phyloP scores from a whole-genome alignment of 2,797 vertebrate species.

The Falco naumanni region DNA sequence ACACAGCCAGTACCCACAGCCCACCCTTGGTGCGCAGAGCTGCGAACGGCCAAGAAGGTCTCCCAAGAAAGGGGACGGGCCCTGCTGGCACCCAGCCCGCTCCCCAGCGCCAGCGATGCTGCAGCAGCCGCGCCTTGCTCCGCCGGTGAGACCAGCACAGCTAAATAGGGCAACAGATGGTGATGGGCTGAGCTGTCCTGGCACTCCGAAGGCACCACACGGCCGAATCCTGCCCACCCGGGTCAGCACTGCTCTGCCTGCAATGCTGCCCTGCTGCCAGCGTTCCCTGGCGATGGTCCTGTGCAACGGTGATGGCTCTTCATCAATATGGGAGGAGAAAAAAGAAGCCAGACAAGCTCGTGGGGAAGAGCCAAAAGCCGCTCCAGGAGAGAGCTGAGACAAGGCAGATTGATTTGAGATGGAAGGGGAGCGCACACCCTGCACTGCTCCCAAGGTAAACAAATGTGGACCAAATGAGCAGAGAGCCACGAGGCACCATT shows the following conservation, averaged over 20 bases:
- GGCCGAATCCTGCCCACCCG: fast-evolving
- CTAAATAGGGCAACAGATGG: slow-evolving; percentile 48
- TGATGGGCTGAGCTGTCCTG: not conserved
- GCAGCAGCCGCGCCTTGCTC: not conserved
- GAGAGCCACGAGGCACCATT: fast-evolving
- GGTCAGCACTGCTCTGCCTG: not conserved
- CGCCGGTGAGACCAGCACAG: fast-evolving
- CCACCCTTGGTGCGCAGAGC: not conserved
- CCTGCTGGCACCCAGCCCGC: fast-evolving
- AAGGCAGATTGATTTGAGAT: not conserved
- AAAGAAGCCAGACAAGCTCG: not conserved
- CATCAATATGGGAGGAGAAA: not conserved
- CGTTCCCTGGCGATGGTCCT: fast-evolving
- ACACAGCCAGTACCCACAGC: not conserved
- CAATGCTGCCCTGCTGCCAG: not conserved
- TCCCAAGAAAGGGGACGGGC: not conserved
- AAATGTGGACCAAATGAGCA: fast-evolving
- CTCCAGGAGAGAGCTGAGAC: not conserved
- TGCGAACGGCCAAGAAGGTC: not conserved
- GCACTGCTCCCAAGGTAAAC: not conserved
- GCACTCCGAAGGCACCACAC: not conserved
- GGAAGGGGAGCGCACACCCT: fast-evolving
- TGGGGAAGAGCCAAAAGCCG: slow-evolving; percentile 40
- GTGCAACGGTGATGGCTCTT: not conserved
- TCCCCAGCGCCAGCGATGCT: fast-evolving